Evolutionary conservation across 2,888 invertebrate species (phyloP).

Genomic region (Eledona agricola): DNA sequence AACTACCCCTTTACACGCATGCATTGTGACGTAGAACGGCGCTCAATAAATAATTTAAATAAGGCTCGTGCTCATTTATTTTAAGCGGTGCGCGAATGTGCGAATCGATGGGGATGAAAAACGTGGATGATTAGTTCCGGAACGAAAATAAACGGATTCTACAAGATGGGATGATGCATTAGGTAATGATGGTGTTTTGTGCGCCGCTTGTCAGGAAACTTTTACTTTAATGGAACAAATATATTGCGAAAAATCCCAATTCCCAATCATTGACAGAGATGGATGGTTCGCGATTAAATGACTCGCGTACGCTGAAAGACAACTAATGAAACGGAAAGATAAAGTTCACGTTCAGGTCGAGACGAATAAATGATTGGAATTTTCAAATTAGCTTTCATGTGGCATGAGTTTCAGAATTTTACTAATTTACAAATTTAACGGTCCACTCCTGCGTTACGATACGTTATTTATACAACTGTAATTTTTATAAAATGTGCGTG

Average conservation of each 20-base stretch:
- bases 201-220: slow-evolving; percentile 1
- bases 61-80: slow-evolving; percentile 29
- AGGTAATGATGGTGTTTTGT: slow-evolving; percentile 2
- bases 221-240: slow-evolving; percentile 5
- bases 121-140: slow-evolving; percentile 5
- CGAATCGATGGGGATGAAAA: slow-evolving; percentile 7
- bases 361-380: neutral
- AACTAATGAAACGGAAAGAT: slow-evolving; percentile 3
- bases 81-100: slow-evolving; percentile 12
- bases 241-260: no score
- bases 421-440: no score
- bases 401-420: neutral
- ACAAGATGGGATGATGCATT: slow-evolving; percentile 1
- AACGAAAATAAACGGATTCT: neutral
- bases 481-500: no score
- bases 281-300: neutral
- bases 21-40: slow-evolving; percentile 31
- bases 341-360: neutral
- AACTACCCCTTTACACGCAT: slow-evolving; percentile 36
- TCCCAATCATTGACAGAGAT: slow-evolving; percentile 2
- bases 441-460: no score
- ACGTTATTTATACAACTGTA: no score
- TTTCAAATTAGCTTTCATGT: neutral
- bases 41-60: slow-evolving; percentile 36
- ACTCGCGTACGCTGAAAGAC: neutral